Conservation (phyloP, 1,140 invertebrate species). For the Gonioctena quinquepunctata region DNA sequence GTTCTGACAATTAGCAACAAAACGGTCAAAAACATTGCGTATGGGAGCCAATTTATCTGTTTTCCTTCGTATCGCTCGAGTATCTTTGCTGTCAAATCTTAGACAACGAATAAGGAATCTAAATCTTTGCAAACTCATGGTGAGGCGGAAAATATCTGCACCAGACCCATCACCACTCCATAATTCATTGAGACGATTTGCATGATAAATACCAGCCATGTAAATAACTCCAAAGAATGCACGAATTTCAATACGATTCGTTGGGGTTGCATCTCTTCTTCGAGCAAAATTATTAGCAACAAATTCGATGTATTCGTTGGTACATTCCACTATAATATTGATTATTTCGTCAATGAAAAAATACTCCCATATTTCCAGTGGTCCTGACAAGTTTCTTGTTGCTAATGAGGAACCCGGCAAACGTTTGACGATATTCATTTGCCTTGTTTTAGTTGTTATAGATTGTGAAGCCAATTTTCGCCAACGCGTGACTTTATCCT, state of each 20-base stretch:
- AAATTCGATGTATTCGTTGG: slow-evolving; percentile 31
- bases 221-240: slow-evolving; percentile 60
- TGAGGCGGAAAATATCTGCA: slow-evolving; percentile 53
- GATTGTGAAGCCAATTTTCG: no score
- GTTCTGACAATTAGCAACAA: slow-evolving; percentile 39
- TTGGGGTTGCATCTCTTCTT: slow-evolving; percentile 32
- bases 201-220: slow-evolving; percentile 56
- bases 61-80: slow-evolving; percentile 43
- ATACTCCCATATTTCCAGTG: no score
- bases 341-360: slow-evolving; percentile 38
- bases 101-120: slow-evolving; percentile 51
- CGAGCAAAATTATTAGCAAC: slow-evolving; percentile 27
- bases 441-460: no score
- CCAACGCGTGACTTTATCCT: no score
- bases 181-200: slow-evolving; percentile 56
- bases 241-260: slow-evolving; percentile 56
- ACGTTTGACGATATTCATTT: no score
- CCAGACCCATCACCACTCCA: slow-evolving; percentile 56
- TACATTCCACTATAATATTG: slow-evolving; percentile 33
- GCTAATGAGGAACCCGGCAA: no score
- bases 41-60: slow-evolving; percentile 25
- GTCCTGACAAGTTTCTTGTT: no score
- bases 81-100: slow-evolving; percentile 56
- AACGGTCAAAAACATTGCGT: slow-evolving; percentile 42
- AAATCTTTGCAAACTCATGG: slow-evolving; percentile 56